Evolutionary conservation across 2,888 invertebrate genomes (phyloP), one percentile per base, ranked within the genome.

Genomic region (Anoncus sp.): DNA sequence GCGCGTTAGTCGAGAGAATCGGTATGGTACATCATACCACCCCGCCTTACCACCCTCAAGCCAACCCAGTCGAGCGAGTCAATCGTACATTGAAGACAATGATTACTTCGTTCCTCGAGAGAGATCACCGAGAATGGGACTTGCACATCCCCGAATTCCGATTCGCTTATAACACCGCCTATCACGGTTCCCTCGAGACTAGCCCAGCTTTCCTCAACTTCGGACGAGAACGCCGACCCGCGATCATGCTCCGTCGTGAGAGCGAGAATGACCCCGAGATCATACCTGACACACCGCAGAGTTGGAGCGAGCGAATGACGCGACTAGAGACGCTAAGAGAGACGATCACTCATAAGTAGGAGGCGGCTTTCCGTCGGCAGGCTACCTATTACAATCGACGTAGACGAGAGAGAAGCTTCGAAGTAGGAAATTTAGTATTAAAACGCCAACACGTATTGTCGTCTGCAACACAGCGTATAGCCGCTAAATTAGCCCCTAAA

Each of bases 61-160:
- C n/a, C n/a, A n/a, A n/a, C 35, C 79, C 77, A 9, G 65, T 18
- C 12, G 57, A 57, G 18, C 7, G 57, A 7, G 62, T 47, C 1
- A 62, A 62, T 14, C 24, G 47, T 3, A 27, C 47, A 2, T 0
- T 62, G 5, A 62, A 12, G n/a, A n/a, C n/a, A n/a, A n/a, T n/a
- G n/a, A n/a, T n/a, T n/a, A n/a, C n/a, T n/a, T n/a, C n/a, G n/a
- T n/a, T n/a, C n/a, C n/a, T n/a, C n/a, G n/a, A n/a, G n/a, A n/a
- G n/a, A n/a, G n/a, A n/a, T n/a, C n/a, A 62, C 62, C 53, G 77
- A 0, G 43, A 67, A 2, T 84, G 83, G 82, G 83, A 83, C 51
- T 20, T 16, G 10, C 70, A 81, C 24, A 16, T 78, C 3, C 7
- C 10, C 1, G 75, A 75, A 20, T 60, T 80, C 20, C n/a, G n/a